Base-by-base conservation (phyloP, 2,797 vertebrate species). In the Pristis pectinata region DNA sequence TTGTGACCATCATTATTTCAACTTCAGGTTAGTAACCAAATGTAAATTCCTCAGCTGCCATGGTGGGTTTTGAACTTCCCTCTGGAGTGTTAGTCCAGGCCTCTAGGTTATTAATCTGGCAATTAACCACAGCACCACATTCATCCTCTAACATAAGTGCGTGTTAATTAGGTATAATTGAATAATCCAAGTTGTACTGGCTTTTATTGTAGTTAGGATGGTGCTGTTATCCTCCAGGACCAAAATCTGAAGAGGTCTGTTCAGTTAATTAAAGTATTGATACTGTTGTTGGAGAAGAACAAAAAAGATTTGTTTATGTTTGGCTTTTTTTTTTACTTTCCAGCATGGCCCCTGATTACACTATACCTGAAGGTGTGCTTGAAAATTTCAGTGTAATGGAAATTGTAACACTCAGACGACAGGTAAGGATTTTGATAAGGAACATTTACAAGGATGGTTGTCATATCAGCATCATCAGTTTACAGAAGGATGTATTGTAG, bases 331-430 rank as follows among this genome's bases (percentile, higher is more conserved):
- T 76, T 72, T 41, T 72, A 72, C 44, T 93, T 93, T 94, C 4
- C 92, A 94, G 92, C 70, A n/a, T 94, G 13, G 30, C 92, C 70
- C 92, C 72, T 74, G 92, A 94, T 24, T 94, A 72, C 92, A 76
- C 67, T 74, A 53, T 94, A 34, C 92, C 91, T 0, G 97, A 97
- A 37, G 95, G 96, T 0, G 0, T 94, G 94, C 15, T 95, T 70
- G 97, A 98, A 56, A 96, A 97, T 1, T 95, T 95, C 0, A 96
- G 95, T 7, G 95, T 95, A 2, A 95, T 97, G 0, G 98, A 98
- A 95, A 95, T 98, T 94, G 96, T 97, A 30, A 96, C 96, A 1
- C 96, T 98, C 79, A 97, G 96, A 49, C 97, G 97, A 95, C 97
- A 98, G 97, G 98, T 98, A 95, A 96, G 96, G 8, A 4, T 10